A percentile compares a stretch with the other conserved stretches of the same genome.
Conservation (phyloP, 2,797 vertebrate genomes). For the Alectoris magna region DNA sequence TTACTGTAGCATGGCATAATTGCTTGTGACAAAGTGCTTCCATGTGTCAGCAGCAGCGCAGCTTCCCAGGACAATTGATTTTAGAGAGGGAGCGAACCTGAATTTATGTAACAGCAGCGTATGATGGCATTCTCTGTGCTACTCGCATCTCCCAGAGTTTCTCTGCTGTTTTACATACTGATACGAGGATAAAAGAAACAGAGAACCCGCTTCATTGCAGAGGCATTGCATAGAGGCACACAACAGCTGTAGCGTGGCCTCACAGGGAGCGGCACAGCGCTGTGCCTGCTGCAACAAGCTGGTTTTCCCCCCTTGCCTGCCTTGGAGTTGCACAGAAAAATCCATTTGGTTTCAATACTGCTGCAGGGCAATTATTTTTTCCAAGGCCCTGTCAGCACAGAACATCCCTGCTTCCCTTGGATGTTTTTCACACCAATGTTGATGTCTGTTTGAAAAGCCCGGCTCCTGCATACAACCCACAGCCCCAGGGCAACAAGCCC, state of each 20-base stretch:
- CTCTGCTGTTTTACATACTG: accelerated
- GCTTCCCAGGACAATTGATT: slow-evolving; percentile 62
- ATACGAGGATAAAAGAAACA: accelerated
- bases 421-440: accelerated
- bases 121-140: not conserved
- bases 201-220: accelerated
- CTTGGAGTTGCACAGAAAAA: slow-evolving; percentile 5
- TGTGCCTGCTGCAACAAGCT: not conserved
- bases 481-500: accelerated
- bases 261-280: accelerated
- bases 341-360: not conserved
- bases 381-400: not conserved
- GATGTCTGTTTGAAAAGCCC: not conserved
- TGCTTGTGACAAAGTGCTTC: slow-evolving; percentile 32
- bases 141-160: not conserved
- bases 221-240: not conserved
- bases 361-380: slow-evolving; percentile 2
- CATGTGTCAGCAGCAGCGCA: not conserved
- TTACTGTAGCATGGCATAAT: slow-evolving; percentile 46
- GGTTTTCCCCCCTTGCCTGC: not conserved
- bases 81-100: not conserved
- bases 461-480: accelerated
- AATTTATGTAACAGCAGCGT: not conserved
- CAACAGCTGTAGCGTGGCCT: not conserved
- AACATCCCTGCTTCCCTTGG: not conserved